Base-by-base conservation (phyloP, 2,113 vertebrate species). In the Butorides virescens region DNA sequence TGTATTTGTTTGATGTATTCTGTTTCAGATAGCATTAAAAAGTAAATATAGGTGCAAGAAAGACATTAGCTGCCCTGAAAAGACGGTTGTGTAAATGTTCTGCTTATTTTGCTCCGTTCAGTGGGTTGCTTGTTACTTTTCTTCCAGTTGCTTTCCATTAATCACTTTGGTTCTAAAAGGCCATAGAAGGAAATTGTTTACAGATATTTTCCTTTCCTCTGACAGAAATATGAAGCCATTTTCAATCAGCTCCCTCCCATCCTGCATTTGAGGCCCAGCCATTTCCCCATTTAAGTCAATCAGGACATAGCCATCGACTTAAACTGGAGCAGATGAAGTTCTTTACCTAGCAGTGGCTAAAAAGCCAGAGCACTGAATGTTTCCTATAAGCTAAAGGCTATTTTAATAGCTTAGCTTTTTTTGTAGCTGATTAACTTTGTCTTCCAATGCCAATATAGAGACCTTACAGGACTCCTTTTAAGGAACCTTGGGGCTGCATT, bases 101-200 rank as follows among this genome's bases (percentile, higher is more conserved):
- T 86, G 37, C 80, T 90, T 91, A 34, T 83, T 95, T 92, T 94
- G 63, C 66, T 85, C 53, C 4, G 1, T 82, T 93, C 83, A 77
- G 34, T 67, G 47, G 3, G 20, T n/a, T 90, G 44, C 37, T 81
- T 89, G 58, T 61, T 91, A 58, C 53, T 93, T 94, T 89, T 82
- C 49, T 93, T 73, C 71, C 97, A 95, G 92, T 97, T 96, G 94
- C 67, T 97, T 96, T 95, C 50, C 59, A 95, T 96, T 95, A 96
- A 95, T 91, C 81, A 73, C n/a, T 83, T 87, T 59, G 34, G 71
- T 93, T 90, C 87, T 92, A 76, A 94, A 91, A 85, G 42, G 15
- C 56, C 77, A 73, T 95, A 92, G 81, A 91, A 88, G 89, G 94
- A 97, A 96, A 95, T 97, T 95, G 78, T 97, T 97, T 97, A 95